Evolutionary conservation across 2,113 vertebrate genomes (phyloP), one percentile per base, ranked within the genome.

Genomic region (Cervus canadensis): DNA sequence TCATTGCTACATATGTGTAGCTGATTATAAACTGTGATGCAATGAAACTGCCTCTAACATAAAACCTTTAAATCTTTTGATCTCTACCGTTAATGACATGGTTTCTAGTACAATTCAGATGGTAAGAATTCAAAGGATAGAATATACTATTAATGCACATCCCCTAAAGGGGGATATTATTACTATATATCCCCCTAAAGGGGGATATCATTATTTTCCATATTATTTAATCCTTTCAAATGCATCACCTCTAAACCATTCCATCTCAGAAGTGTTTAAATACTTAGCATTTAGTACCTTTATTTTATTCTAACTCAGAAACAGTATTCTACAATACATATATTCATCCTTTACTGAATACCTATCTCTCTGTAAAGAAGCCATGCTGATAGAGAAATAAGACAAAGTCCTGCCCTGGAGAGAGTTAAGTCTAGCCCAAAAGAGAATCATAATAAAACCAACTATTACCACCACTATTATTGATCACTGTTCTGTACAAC

Each of bases 391-490:
- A 89, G 3, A 67, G 28, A 79, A 92, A 50, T 13, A 64, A 92
- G 54, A 89, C 67, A 84, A 93, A 88, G 33, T 52, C 16, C n/a
- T 71, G 17, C 50, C 45, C 50, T 93, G 7, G 10, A 94, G 23
- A 98, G 85, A 95, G 88, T 81, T 60, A 93, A 97, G 15, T 86
- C 16, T 89, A 89, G 59, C 13, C 48, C 1, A 12, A 95, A 89
- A 95, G 30, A 91, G 10, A 94, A 81, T 33, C 45, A 6, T 15
- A 6, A n/a, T 88, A 54, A 10, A 56, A 94, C 6, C 74, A 93
- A 25, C 48, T 52, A 45, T 54, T 59, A 52, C 16, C 28, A 79
- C 4, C 15, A 5, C 48, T 90, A 82, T 50, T 88, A 85, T 0
- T n/a, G 5, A 74, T 62, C 36, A 96, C 2, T 91, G 21, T 64